A percentile compares a stretch with the other conserved stretches of the same genome.
Conservation (phyloP, 1,140 invertebrate species). For the Homarus americanus region DNA sequence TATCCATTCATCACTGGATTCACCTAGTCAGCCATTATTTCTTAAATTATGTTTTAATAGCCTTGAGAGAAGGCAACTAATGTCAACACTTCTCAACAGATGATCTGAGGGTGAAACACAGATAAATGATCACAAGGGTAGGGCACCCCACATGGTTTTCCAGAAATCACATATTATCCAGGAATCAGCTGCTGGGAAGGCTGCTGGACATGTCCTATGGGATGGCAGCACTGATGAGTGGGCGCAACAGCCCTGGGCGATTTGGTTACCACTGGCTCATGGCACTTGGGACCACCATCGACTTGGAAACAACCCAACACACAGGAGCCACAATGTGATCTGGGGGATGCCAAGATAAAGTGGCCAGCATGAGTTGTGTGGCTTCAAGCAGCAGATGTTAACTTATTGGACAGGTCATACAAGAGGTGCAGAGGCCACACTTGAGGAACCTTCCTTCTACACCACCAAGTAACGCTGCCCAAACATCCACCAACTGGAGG, state of each 20-base stretch:
- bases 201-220: constrained; percentile 48
- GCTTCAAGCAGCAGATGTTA: constrained; percentile 63
- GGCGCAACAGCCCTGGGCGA: constrained; percentile 21
- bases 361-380: constrained; percentile 56
- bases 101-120: constrained; percentile 64
- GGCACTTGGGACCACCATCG: constrained; percentile 52
- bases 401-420: constrained; percentile 17
- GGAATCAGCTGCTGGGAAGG: constrained; percentile 38
- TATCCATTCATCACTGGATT: constrained; percentile 59
- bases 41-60: constrained; percentile 62
- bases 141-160: constrained; percentile 55
- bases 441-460: constrained; percentile 31
- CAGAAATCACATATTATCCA: constrained; percentile 53
- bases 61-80: constrained; percentile 48
- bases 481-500: constrained; percentile 62
- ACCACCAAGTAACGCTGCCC: constrained; percentile 54
- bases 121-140: constrained; percentile 64
- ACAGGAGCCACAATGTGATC: constrained; percentile 38
- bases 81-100: constrained; percentile 54
- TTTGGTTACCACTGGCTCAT: constrained; percentile 15
- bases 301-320: constrained; percentile 52
- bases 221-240: constrained; percentile 48
- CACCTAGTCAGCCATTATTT: constrained; percentile 49
- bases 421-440: constrained; percentile 33
- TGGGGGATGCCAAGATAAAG: constrained; percentile 30